These are phyloP conservation scores for Bombus affinis DNA, from an alignment of 1,140 invertebrate species.

Conservation along the genomic window DNA sequence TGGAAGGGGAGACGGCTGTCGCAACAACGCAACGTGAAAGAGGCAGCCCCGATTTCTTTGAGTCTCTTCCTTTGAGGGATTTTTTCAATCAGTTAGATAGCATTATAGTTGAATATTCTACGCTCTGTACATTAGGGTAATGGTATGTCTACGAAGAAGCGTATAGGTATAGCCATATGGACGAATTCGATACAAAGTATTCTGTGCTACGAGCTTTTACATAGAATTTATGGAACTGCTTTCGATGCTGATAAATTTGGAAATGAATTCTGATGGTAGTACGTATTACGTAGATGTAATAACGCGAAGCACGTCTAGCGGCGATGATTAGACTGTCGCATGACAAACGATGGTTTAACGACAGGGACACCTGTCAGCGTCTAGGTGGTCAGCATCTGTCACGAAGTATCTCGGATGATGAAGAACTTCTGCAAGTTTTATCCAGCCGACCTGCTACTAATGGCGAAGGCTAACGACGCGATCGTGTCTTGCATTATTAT, in stretches of 20 bases:
- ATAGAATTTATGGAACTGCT: not conserved
- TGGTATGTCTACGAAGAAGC: not conserved
- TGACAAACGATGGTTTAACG: slow-evolving; percentile 15
- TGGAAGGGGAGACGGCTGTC: not conserved
- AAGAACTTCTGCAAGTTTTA: slow-evolving; percentile 15
- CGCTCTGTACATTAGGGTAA: slow-evolving; percentile 35
- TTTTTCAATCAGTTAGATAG: slow-evolving; percentile 55
- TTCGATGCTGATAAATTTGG: not conserved
- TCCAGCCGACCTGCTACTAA: not conserved
- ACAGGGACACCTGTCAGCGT: not conserved
- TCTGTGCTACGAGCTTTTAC: not conserved
- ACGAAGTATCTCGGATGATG: slow-evolving; percentile 2
- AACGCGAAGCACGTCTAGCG: not conserved
- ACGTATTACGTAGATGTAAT: not conserved
- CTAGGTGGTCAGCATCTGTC: slow-evolving; percentile 7
- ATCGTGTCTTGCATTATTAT: slow-evolving; percentile 9
- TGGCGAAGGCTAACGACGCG: not conserved
- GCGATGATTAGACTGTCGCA: not conserved
- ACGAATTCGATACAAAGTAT: not conserved
- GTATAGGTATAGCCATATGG: not conserved
- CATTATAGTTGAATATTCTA: slow-evolving; percentile 43
- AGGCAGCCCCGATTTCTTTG: slow-evolving; percentile 39
- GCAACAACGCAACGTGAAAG: not conserved
- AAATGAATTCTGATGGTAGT: not conserved
- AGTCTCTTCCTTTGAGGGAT: slow-evolving; percentile 34